Conservation (phyloP, 2,113 vertebrate species). For the Pyrgilauda ruficollis region DNA sequence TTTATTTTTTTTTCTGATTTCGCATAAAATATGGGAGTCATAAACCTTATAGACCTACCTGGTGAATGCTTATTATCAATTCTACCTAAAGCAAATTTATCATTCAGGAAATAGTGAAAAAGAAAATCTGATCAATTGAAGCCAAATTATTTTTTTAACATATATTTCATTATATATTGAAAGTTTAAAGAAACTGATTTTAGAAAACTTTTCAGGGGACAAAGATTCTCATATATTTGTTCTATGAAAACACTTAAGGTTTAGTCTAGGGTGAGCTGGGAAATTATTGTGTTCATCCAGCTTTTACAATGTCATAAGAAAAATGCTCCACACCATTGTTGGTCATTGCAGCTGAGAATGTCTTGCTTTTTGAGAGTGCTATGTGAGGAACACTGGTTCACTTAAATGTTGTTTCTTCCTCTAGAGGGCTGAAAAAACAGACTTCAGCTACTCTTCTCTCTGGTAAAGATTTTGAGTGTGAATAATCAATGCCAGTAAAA, state of each 20-base stretch:
- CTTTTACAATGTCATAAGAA: not conserved
- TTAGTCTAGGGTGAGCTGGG: not conserved
- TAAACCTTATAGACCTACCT: not conserved
- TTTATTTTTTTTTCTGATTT: not conserved
- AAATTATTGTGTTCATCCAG: not conserved
- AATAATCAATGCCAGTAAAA: not conserved
- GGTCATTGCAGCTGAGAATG: not conserved
- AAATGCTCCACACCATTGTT: not conserved
- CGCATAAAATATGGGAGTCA: not conserved
- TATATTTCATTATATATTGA: not conserved
- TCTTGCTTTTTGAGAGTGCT: not conserved
- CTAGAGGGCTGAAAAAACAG: not conserved
- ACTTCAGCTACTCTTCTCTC: not conserved
- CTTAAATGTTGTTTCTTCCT: not conserved
- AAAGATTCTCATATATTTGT: not conserved
- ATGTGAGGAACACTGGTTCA: not conserved
- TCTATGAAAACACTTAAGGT: not conserved
- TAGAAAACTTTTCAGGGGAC: not conserved
- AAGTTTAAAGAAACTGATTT: not conserved
- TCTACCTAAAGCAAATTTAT: not conserved
- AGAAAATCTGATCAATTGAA: not conserved
- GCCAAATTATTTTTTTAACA: not conserved
- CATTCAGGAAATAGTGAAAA: not conserved
- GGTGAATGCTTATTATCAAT: not conserved
- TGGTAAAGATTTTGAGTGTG: not conserved